Evolutionary conservation across 2,888 invertebrate genomes (phyloP).

Genomic region (Plebejus anna): DNA sequence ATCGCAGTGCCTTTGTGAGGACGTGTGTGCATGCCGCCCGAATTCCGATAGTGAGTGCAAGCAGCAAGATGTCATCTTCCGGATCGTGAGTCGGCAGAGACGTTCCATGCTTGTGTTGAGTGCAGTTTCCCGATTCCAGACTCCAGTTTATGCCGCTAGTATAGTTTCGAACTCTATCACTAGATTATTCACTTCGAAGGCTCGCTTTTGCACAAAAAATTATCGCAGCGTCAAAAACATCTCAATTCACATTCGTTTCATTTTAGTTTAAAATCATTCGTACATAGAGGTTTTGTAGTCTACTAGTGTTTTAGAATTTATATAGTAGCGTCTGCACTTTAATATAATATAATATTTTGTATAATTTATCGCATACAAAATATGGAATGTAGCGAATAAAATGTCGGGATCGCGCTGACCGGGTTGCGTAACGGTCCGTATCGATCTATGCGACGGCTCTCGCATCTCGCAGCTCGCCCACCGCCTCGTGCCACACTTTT

Average conservation of each 20-base stretch:
- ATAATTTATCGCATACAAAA: neutral
- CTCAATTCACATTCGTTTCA: neutral
- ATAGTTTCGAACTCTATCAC: constrained; percentile 9
- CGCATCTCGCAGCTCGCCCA: constrained; percentile 52
- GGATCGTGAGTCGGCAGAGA: constrained; percentile 39
- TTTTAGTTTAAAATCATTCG: constrained; percentile 4
- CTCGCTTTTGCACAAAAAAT: constrained; percentile 14
- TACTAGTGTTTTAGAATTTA: neutral
- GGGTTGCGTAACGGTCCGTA: constrained; percentile 75
- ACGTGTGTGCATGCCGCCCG: constrained; percentile 66
- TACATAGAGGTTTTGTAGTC: neutral
- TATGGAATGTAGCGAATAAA: constrained; percentile 32
- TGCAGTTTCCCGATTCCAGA: constrained; percentile 51
- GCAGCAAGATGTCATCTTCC: constrained; percentile 46
- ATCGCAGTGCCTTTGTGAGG: constrained; percentile 65
- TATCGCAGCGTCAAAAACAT: constrained; percentile 3
- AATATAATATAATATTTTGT: neutral
- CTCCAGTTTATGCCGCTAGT: constrained; percentile 40
- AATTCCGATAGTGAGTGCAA: constrained; percentile 53
- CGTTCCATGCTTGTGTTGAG: constrained; percentile 50
- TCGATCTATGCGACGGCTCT: constrained; percentile 69
- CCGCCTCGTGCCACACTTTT: constrained; percentile 48
- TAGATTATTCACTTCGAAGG: constrained; percentile 24
- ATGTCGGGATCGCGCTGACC: constrained; percentile 60
- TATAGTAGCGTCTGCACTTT: neutral